These are phyloP conservation scores for Montipora capitata DNA, from an alignment of 92 coral and sea anemone species.

Conservation along the genomic window DNA sequence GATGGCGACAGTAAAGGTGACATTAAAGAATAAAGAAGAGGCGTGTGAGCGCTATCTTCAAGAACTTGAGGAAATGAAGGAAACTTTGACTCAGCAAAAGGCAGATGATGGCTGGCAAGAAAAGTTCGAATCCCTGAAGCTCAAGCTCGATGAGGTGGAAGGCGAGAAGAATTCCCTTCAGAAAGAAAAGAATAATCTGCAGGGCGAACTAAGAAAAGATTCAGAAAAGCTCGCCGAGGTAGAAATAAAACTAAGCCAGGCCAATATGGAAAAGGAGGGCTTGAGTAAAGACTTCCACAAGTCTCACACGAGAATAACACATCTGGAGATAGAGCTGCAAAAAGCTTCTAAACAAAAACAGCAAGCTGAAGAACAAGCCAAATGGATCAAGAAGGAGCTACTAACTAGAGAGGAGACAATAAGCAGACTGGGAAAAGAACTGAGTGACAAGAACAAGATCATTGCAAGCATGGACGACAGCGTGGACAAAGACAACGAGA, in stretches of 20 bases:
- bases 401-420: conserved; percentile 45
- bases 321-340: conserved; percentile 68
- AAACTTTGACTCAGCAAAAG: conserved; percentile 43
- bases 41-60: conserved; percentile 46
- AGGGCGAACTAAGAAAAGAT: conserved; percentile 72
- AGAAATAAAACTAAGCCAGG: conserved; percentile 81
- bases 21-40: conserved; percentile 55
- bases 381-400: conserved; percentile 43
- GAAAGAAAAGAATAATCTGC: conserved; percentile 81
- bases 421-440: conserved; percentile 39
- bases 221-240: conserved; percentile 78
- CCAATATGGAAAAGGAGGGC: conserved; percentile 69
- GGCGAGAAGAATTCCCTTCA: conserved; percentile 77
- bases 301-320: conserved; percentile 62
- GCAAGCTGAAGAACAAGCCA: conserved; percentile 52
- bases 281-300: conserved; percentile 74
- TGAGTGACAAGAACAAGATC: conserved; percentile 27
- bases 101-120: conserved; percentile 82
- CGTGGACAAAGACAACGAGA: conserved; percentile 65
- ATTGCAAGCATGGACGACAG: conserved; percentile 31
- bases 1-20: conserved; percentile 60
- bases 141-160: conserved; percentile 84
- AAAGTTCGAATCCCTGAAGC: conserved; percentile 85
- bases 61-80: conserved; percentile 67
- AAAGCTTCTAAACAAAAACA: conserved; percentile 38